A percentile compares a stretch with the other conserved stretches of the same genome.
Evolutionary conservation across 2,113 vertebrate genomes (phyloP).

Genomic region (Chlamydotis undulata): DNA sequence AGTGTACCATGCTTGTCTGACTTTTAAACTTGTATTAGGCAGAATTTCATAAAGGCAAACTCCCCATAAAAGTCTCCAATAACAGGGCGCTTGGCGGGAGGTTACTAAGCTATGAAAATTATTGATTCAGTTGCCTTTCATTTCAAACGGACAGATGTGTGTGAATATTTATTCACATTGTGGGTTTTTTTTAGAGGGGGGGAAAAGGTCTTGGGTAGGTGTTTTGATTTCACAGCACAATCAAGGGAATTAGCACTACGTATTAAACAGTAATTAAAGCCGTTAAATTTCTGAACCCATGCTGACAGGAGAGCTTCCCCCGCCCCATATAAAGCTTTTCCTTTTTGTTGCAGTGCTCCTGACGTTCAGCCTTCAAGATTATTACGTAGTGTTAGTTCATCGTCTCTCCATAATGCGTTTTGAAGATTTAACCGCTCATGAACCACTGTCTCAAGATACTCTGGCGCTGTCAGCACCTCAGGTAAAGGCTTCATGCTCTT

Average conservation of each 20-base stretch:
- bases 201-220: constrained; percentile 25
- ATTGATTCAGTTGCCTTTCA: constrained; percentile 17
- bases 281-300: neutral
- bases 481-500: neutral
- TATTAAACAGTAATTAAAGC: constrained; percentile 37
- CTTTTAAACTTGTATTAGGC: neutral
- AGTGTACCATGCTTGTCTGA: neutral
- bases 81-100: neutral
- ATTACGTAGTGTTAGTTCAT: rapidly evolving
- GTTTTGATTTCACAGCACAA: constrained; percentile 52
- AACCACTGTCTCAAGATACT: neutral
- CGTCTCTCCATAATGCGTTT: neutral
- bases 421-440: rapidly evolving
- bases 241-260: constrained; percentile 40
- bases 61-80: neutral
- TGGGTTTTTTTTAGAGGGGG: constrained; percentile 22
- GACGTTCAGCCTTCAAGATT: neutral
- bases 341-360: neutral
- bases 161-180: constrained; percentile 75
- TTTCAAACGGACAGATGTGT: constrained; percentile 65
- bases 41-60: neutral
- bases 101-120: constrained; percentile 16
- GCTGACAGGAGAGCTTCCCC: neutral
- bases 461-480: neutral
- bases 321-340: neutral